Conservation (phyloP, 2,113 vertebrate genomes). For the Erinaceus europaeus region DNA sequence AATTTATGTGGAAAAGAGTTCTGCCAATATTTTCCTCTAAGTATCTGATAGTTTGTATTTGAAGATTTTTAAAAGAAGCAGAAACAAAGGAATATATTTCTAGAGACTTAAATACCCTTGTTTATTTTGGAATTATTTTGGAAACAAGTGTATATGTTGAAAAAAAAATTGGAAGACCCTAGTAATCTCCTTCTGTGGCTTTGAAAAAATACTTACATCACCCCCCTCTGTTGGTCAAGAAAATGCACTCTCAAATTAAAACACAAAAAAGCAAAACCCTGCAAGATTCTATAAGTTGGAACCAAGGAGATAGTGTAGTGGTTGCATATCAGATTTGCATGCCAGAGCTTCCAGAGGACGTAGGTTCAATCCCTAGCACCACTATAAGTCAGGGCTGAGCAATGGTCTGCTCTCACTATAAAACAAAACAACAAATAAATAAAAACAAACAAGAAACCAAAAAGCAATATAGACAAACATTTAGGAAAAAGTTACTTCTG, state of each 20-base stretch:
- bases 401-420: no score
- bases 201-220: background rate
- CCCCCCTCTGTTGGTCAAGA: background rate
- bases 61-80: background rate
- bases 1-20: no score
- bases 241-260: background rate
- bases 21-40: no score
- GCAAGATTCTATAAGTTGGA: background rate
- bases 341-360: background rate
- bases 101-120: constrained; percentile 10
- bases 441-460: no score
- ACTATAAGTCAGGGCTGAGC: background rate
- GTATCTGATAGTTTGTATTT: no score
- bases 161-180: background rate
- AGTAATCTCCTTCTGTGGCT: background rate
- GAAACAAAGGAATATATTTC: constrained; percentile 19
- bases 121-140: constrained; percentile 53
- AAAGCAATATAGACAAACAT: no score
- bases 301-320: background rate
- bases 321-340: background rate
- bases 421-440: no score
- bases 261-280: background rate
- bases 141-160: background rate
- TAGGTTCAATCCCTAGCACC: background rate
- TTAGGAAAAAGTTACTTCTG: no score